Base-by-base conservation (phyloP, 1,140 invertebrate species). In the Pinna nobilis region DNA sequence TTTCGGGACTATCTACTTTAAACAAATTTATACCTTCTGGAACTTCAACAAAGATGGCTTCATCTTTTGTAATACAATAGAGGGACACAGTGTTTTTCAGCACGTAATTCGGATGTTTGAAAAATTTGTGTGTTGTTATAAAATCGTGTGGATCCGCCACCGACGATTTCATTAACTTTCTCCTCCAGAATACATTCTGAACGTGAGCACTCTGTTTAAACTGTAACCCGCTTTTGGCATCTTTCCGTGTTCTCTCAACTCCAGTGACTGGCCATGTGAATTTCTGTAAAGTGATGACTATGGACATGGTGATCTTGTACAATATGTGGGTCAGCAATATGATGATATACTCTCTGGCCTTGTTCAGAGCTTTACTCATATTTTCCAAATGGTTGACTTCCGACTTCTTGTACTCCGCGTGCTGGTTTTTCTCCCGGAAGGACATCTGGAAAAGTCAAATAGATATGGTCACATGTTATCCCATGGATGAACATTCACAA, bases 131-230 rank as follows among this genome's bases (percentile, higher is more conserved):
- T 49, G 79, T 78, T 9, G 82, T 76, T 53, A 87, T 86, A 59
- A 87, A 87, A 70, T 87, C 77, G 9, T 73, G 71, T 0, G 77
- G 70, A 65, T 84, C 83, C 6, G 85, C 82, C n/a, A 85, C 77
- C 11, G 78, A 72, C 4, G 79, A 74, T 7, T 67, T 64, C 7
- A 79, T 73, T 11, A 84, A 80, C 66, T 86, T 86, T 20, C 85
- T 72, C 37, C 81, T 73, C 85, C 85, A 86, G 50, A 83, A 79
- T 37, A 86, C 80, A 64, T 83, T 82, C 50, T 80, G 81, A 35
- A 86, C 85, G 70, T 86, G 85, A 44, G 82, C 85, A 77, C 82
- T 85, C 37, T 84, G 82, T 50, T 84, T 84, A 72, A 85, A 86
- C 37, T 84, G 74, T n/a, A 86, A 47, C 6, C 85, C 85, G 33